These are phyloP conservation scores for Tauraco hartlaubi DNA, from an alignment of 2,797 vertebrate genomes.

Conservation along the genomic window DNA sequence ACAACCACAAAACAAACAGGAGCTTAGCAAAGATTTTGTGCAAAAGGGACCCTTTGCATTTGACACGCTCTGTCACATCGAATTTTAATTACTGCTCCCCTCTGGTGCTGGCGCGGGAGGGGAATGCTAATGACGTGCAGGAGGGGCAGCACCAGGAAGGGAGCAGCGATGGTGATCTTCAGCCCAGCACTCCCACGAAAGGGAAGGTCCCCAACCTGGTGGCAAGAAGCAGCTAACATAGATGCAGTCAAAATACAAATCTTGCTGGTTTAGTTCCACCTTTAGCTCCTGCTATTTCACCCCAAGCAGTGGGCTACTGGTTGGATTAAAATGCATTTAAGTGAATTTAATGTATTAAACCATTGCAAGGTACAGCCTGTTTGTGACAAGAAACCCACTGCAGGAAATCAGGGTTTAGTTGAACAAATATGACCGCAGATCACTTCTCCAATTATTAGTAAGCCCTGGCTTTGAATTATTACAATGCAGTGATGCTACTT, in stretches of 20 bases:
- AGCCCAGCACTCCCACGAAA: background rate
- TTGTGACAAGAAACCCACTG: background rate
- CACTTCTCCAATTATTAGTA: background rate
- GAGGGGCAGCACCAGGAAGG: background rate
- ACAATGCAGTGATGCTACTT: background rate
- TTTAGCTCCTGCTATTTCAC: background rate
- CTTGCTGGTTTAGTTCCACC: background rate
- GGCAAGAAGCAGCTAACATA: background rate
- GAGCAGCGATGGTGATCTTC: background rate
- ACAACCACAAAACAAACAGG: background rate
- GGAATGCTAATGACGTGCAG: constrained; percentile 53
- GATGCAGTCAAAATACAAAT: background rate
- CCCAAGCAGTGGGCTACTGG: background rate
- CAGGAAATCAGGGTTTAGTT: background rate
- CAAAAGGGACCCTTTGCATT: constrained; percentile 49
- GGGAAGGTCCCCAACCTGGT: background rate
- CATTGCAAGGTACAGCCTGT: background rate
- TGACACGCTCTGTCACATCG: constrained; percentile 53
- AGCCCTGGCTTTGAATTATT: background rate
- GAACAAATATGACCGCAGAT: background rate
- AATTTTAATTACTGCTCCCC: constrained; percentile 75
- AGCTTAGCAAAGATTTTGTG: constrained; percentile 25
- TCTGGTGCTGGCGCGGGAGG: constrained; percentile 18
- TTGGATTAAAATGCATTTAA: background rate
- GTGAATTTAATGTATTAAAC: background rate